Percentiles rank a stretch among this genome's conserved stretches.
Evolutionary conservation across 37 sponge, comb jelly and placozoan species (phyloP).

Genomic region (Hormiphora californensis): DNA sequence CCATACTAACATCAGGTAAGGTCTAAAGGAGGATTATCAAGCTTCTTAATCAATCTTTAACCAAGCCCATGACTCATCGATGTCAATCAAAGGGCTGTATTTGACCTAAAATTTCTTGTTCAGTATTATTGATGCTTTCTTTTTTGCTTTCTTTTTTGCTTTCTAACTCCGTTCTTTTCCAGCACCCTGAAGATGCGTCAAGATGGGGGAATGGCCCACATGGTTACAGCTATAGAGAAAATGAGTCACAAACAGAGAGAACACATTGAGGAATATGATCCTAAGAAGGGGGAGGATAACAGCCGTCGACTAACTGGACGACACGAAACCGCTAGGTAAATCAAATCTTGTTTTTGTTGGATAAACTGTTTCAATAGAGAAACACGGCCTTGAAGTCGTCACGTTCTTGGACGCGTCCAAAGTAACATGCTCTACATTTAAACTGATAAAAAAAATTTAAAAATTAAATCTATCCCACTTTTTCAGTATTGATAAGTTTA

Average conservation of each 20-base stretch:
- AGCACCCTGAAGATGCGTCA: constrained; percentile 77
- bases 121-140: too few relatives aligned
- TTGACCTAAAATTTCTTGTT: not conserved
- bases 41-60: too few relatives aligned
- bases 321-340: constrained; percentile 79
- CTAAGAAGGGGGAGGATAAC: constrained; percentile 79
- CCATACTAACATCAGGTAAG: constrained; percentile 70
- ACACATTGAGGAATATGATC: constrained; percentile 88
- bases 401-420: too few relatives aligned
- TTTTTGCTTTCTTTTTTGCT: too few relatives aligned
- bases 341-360: too few relatives aligned
- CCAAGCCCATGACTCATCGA: too few relatives aligned
- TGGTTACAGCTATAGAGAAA: constrained; percentile 72
- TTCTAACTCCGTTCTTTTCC: too few relatives aligned
- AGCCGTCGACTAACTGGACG: constrained; percentile 79
- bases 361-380: too few relatives aligned
- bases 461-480: not conserved
- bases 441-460: too few relatives aligned
- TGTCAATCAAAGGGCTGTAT: too few relatives aligned
- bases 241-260: constrained; percentile 64
- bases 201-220: constrained; percentile 70
- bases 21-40: not conserved
- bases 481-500: constrained; percentile 52
- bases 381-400: too few relatives aligned
- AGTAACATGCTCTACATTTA: too few relatives aligned